Conservation (phyloP, 1,140 invertebrate genomes). For the Papilio xuthus region DNA sequence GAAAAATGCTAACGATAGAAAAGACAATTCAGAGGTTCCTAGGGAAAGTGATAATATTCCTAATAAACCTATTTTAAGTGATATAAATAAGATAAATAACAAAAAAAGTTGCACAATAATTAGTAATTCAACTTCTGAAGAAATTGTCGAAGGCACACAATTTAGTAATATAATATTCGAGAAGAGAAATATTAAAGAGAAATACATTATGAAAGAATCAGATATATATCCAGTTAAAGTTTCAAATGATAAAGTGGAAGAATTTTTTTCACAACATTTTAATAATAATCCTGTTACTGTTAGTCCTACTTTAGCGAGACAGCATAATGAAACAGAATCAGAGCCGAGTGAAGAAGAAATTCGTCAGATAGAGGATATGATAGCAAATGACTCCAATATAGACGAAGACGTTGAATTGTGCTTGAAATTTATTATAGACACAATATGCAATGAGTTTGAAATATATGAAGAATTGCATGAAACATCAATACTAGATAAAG, state of each 20-base stretch:
- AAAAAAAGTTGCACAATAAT: constrained; percentile 40
- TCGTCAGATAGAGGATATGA: neutral
- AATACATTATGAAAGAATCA: neutral
- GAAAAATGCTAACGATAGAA: constrained; percentile 13
- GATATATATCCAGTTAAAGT: constrained; percentile 33
- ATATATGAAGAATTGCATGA: constrained; percentile 49
- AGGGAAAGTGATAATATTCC: neutral
- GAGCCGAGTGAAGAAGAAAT: constrained; percentile 49
- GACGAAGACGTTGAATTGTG: constrained; percentile 60
- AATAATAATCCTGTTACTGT: constrained; percentile 50
- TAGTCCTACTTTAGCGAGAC: constrained; percentile 60
- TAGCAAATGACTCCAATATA: constrained; percentile 26
- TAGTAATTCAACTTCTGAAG: constrained; percentile 49
- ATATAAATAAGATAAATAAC: constrained; percentile 32
- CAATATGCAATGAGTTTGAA: constrained; percentile 62
- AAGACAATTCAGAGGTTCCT: neutral
- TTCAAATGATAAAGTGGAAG: constrained; percentile 54
- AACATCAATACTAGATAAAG: constrained; percentile 29
- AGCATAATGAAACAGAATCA: constrained; percentile 64
- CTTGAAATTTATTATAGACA: constrained; percentile 62
- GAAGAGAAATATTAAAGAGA: constrained; percentile 31
- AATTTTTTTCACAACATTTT: constrained; percentile 63
- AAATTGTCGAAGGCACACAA: constrained; percentile 54
- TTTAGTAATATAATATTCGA: constrained; percentile 43
- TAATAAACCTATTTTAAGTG: constrained; percentile 29